These are phyloP conservation scores for Hemithea aestivaria DNA, from an alignment of 2,888 invertebrate species.

Conservation along the genomic window DNA sequence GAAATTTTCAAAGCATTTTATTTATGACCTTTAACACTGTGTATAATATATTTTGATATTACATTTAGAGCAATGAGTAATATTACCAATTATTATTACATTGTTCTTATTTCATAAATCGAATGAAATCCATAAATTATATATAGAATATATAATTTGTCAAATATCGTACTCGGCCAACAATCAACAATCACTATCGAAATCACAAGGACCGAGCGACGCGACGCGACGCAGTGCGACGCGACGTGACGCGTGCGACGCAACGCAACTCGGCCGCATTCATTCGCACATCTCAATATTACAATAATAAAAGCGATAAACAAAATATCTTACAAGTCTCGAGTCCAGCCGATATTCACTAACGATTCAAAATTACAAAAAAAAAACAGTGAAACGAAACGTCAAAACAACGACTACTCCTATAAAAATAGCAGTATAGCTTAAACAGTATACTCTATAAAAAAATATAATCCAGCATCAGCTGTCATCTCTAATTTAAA, in stretches of 20 bases:
- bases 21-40: conserved; percentile 80
- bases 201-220: conserved; percentile 51
- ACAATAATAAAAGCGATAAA: conserved; percentile 41
- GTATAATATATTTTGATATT: conserved; percentile 80
- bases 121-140: conserved; percentile 77
- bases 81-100: conserved; percentile 80
- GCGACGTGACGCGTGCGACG: conserved; percentile 9
- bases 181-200: conserved; percentile 74
- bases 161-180: conserved; percentile 71
- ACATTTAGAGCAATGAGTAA: conserved; percentile 81
- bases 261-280: conserved; percentile 12
- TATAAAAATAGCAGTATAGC: conserved; percentile 78
- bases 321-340: conserved; percentile 32
- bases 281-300: conserved; percentile 26
- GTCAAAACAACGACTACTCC: conserved; percentile 59
- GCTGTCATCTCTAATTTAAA: conserved; percentile 72
- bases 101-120: conserved; percentile 76
- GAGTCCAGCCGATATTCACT: conserved; percentile 27
- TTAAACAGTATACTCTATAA: conserved; percentile 73
- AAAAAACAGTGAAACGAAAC: conserved; percentile 50
- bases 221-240: conserved; percentile 13
- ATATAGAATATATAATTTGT: conserved; percentile 73
- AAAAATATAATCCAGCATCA: conserved; percentile 73
- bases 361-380: conserved; percentile 48
- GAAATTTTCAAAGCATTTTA: conserved; percentile 80